Base-by-base conservation (phyloP, 2,888 invertebrate species). In the Cheilosia soror region DNA sequence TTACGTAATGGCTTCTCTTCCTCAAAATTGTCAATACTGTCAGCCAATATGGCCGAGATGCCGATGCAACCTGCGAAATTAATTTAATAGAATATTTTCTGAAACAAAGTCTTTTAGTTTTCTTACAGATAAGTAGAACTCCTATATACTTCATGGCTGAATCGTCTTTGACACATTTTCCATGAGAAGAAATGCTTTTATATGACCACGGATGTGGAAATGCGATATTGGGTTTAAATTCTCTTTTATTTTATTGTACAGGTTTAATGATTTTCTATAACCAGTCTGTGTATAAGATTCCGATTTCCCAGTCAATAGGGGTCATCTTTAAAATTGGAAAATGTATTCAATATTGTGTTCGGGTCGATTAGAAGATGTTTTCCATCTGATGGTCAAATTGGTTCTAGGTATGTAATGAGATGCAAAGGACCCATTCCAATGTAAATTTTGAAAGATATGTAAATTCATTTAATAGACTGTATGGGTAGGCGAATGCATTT, bases 51-150 rank as follows among this genome's bases (percentile, higher is more conserved):
- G 37, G 66, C 51, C 11, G 76, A 51, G n/a, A 63, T 55, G 47
- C 47, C 63, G 13, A 47, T 4, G 9, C 40, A 37, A 69, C 69
- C 77, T 78, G 55, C 27, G 20, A 15, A 53, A 31, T 25, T 2
- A 62, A 62, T 27, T 20, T 53, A 62, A 11, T 53, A 3, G 47
- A 5, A 47, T 51, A 13, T 29, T 6, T 5, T 1, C 27, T 2
- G 33, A 11, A 31, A 40, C n/a, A 42, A 7, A 15, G 2, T 20
- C 0, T 6, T 20, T 25, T 5, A 11, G 33, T 63, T 7, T 75
- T 33, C 77, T 78, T 71, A 78, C 77, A 69, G 40, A 63, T 27
- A 4, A 78, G 55, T 7, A 63, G 5, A 2, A 71, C 63, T 78
- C 62, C 69, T 9, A 49, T 11, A 47, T 47, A 47, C 15, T 37